Conservation (phyloP, 2,797 vertebrate genomes). For the Oophaga sylvatica region DNA sequence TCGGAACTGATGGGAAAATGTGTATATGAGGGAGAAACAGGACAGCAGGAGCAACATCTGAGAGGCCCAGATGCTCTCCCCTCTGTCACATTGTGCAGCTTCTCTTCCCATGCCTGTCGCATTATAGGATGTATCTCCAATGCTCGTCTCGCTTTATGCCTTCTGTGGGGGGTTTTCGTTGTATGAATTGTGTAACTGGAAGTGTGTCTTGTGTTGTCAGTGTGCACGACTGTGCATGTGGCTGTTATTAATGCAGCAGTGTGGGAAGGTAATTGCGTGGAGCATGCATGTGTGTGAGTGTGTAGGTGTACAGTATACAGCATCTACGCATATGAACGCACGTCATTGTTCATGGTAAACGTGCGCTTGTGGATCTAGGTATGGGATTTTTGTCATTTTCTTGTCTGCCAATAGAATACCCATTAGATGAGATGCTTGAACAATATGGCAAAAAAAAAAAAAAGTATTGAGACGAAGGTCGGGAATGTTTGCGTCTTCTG, state of each 20-base stretch:
- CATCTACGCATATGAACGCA: conserved; percentile 32
- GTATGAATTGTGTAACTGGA: conserved; percentile 42
- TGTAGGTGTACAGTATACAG: conserved; percentile 56
- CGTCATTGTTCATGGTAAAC: conserved; percentile 41
- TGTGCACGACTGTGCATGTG: conserved; percentile 13
- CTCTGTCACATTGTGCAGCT: background rate
- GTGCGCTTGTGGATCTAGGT: conserved; percentile 2
- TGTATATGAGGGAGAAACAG: background rate
- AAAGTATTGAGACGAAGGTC: background rate
- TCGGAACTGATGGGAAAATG: background rate
- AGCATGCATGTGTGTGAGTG: conserved; percentile 37
- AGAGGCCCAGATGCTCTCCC: conserved; percentile 14
- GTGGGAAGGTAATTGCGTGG: conserved; percentile 57
- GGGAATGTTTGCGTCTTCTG: background rate
- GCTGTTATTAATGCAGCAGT: conserved; percentile 14
- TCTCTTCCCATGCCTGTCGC: background rate
- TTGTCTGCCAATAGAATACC: conserved; percentile 1
- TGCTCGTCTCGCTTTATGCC: background rate
- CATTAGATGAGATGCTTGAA: conserved; percentile 1
- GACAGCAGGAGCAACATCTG: conserved; percentile 21
- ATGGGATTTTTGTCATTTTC: conserved; percentile 29
- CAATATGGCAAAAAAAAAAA: background rate
- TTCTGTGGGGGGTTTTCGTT: conserved; percentile 30
- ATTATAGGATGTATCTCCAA: background rate
- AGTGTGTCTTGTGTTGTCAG: conserved; percentile 17